phyloP scores from a whole-genome alignment of 2,113 vertebrate species.

The Stigmatopora nigra region DNA sequence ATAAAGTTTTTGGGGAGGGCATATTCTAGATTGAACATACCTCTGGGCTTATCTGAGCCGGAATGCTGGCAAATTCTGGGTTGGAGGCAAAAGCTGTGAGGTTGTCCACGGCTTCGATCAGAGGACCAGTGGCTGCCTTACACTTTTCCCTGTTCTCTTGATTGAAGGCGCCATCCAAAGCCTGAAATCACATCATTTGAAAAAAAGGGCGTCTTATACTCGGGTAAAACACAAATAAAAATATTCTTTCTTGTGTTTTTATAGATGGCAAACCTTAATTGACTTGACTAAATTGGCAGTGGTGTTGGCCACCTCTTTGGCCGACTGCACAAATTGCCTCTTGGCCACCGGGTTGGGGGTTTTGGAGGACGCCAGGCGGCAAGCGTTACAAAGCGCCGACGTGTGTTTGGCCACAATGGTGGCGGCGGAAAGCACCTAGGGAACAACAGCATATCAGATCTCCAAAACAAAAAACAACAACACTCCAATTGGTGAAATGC shows the following conservation, averaged over 20 bases:
- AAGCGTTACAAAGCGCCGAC: conserved; percentile 92
- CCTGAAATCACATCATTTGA: conserved; percentile 59
- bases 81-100: conserved; percentile 94
- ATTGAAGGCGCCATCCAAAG: conserved; percentile 88
- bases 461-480: not conserved
- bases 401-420: conserved; percentile 98
- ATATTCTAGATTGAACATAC: conserved; percentile 48
- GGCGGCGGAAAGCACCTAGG: conserved; percentile 91
- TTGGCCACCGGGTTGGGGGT: conserved; percentile 93
- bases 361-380: conserved; percentile 87
- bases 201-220: too few relatives aligned
- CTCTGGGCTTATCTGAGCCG: conserved; percentile 92
- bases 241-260: too few relatives aligned
- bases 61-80: conserved; percentile 90
- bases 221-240: too few relatives aligned
- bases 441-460: not conserved
- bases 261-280: conserved; percentile 79
- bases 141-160: conserved; percentile 89
- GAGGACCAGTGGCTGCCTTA: conserved; percentile 81
- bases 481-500: not conserved
- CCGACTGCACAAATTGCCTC: conserved; percentile 95
- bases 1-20: not conserved
- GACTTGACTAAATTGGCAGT: conserved; percentile 97
- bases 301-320: conserved; percentile 98
- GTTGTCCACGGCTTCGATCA: conserved; percentile 94